Evolutionary conservation across 1,140 invertebrate species (phyloP).

Genomic region (Streblospio benedicti): DNA sequence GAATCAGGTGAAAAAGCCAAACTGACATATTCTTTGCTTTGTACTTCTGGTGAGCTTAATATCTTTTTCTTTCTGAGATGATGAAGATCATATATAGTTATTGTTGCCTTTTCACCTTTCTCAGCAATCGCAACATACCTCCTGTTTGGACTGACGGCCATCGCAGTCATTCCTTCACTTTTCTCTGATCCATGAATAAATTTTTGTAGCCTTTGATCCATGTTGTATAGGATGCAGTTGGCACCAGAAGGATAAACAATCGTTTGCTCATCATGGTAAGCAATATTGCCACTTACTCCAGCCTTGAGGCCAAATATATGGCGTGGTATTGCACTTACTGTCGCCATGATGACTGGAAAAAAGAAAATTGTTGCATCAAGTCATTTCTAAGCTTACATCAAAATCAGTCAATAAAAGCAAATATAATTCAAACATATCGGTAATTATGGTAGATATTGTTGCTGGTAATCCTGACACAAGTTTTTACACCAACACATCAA

Average conservation of each 20-base stretch:
- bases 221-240: conserved; percentile 48
- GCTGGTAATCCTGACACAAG: no score
- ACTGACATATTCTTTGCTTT: conserved; percentile 56
- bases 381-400: no score
- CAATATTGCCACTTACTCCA: conserved; percentile 29
- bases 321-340: conserved; percentile 39
- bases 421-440: no score
- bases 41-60: conserved; percentile 39
- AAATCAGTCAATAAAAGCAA: no score
- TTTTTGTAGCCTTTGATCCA: conserved; percentile 48
- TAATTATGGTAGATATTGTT: no score
- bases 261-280: conserved; percentile 32
- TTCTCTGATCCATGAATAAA: conserved; percentile 47
- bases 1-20: conserved; percentile 69
- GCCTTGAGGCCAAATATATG: conserved; percentile 45
- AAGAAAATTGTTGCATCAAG: no score
- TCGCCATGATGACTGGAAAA: conserved; percentile 7
- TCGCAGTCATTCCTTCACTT: conserved; percentile 42
- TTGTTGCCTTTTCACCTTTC: conserved; percentile 45
- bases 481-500: no score
- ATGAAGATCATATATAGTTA: conserved; percentile 50
- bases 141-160: conserved; percentile 46
- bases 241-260: conserved; percentile 43
- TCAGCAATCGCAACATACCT: conserved; percentile 46
- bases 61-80: conserved; percentile 47